These are phyloP conservation scores for Zelleria hepariella DNA, from an alignment of 2,888 invertebrate genomes.

Conservation along the genomic window DNA sequence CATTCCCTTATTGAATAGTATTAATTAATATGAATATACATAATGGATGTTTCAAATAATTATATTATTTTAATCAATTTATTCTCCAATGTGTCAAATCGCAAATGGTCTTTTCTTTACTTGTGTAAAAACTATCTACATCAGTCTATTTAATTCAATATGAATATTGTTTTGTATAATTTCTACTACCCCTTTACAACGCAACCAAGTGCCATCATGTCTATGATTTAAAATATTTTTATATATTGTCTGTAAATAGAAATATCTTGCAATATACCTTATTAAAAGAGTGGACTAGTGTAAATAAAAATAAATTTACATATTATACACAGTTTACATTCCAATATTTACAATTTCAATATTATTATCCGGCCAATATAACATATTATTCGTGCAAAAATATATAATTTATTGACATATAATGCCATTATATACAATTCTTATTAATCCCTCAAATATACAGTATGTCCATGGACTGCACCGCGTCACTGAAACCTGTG, in stretches of 20 bases:
- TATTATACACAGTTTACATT: neutral
- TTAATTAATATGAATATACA: slow-evolving; percentile 15
- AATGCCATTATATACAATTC: slow-evolving; percentile 28
- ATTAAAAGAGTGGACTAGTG: slow-evolving; percentile 49
- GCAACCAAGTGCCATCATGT: slow-evolving; percentile 69
- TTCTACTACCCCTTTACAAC: slow-evolving; percentile 42
- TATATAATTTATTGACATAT: too few relatives aligned
- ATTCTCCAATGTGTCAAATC: slow-evolving; percentile 38
- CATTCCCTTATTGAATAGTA: slow-evolving; percentile 41
- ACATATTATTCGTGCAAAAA: too few relatives aligned
- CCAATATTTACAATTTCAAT: slow-evolving; percentile 24
- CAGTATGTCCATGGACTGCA: too few relatives aligned
- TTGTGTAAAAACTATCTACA: neutral
- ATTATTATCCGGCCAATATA: slow-evolving; percentile 56
- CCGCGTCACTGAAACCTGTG: too few relatives aligned
- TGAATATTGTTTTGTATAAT: slow-evolving; percentile 29
- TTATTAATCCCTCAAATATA: slow-evolving; percentile 17
- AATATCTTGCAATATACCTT: slow-evolving; percentile 27
- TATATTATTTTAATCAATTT: slow-evolving; percentile 13
- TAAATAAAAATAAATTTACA: neutral
- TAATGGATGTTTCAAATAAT: slow-evolving; percentile 14
- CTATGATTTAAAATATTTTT: slow-evolving; percentile 61
- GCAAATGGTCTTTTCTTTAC: slow-evolving; percentile 18
- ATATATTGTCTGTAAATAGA: slow-evolving; percentile 56
- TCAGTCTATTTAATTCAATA: neutral